A percentile compares a stretch with the other conserved stretches of the same genome.
Conservation (phyloP, 2,113 vertebrate species). For the Nycticorax nycticorax region DNA sequence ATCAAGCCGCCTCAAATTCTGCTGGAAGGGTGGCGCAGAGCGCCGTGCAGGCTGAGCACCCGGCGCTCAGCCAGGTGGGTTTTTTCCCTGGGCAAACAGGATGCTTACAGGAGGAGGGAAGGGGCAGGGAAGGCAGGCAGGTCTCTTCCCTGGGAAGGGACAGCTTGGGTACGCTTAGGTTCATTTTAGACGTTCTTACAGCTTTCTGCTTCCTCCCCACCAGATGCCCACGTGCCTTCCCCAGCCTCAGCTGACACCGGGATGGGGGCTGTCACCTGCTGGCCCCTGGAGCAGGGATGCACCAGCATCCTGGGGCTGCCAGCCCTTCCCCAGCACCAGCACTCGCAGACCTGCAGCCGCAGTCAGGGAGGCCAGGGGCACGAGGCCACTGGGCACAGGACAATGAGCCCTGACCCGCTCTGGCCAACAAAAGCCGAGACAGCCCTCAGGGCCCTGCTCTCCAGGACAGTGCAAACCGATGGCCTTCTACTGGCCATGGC, state of each 20-base stretch:
- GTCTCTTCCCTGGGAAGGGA: not conserved
- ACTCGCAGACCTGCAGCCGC: not conserved
- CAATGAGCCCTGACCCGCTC: rapidly evolving
- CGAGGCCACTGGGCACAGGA: not conserved
- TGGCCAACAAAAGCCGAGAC: no score
- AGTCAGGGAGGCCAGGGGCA: not conserved
- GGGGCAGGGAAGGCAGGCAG: not conserved
- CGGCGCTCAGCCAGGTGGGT: no score
- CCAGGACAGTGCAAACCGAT: not conserved
- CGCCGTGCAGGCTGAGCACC: not conserved
- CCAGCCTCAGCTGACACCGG: not conserved
- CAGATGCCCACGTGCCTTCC: not conserved
- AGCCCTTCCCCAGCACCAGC: not conserved
- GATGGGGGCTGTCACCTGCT: no score
- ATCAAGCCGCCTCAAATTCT: not conserved
- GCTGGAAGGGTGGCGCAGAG: not conserved
- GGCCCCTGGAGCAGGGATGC: no score
- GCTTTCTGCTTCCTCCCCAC: not conserved
- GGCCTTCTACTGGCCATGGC: not conserved
- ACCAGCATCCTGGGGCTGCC: not conserved
- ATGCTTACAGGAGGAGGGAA: not conserved
- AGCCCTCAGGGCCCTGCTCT: not conserved
- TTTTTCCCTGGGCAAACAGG: no score
- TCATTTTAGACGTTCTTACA: not conserved
- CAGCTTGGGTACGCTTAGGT: not conserved